Conservation (phyloP, 2,113 vertebrate species). For the Oryzias melastigma region DNA sequence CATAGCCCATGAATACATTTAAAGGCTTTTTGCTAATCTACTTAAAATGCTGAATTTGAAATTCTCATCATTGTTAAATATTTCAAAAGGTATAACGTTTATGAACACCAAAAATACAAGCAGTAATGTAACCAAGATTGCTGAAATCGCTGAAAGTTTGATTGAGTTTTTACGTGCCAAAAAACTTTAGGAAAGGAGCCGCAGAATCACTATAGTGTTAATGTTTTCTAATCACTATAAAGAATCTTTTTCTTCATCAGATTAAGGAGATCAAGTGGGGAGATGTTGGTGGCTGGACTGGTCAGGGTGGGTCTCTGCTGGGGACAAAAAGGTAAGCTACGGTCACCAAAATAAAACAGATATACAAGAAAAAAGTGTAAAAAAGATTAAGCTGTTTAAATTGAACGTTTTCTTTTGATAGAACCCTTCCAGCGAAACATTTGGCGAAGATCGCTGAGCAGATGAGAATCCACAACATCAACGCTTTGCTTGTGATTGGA, state of each 20-base stretch:
- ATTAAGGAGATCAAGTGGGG: constrained; percentile 93
- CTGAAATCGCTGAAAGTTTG: too few species aligned
- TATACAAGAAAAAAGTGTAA: not conserved
- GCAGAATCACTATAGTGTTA: too few species aligned
- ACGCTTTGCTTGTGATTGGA: constrained; percentile 88
- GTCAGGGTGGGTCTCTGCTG: constrained; percentile 93
- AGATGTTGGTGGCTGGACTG: constrained; percentile 95
- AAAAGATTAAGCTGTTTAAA: not conserved
- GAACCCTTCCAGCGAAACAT: constrained; percentile 86
- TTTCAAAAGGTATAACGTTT: too few species aligned
- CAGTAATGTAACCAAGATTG: too few species aligned
- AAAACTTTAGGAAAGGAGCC: too few species aligned
- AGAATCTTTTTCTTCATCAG: constrained; percentile 56
- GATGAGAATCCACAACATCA: constrained; percentile 85
- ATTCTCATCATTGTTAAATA: too few species aligned
- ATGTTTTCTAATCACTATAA: not conserved
- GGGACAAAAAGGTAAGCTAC: constrained; percentile 90
- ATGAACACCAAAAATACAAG: too few species aligned
- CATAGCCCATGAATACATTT: too few species aligned
- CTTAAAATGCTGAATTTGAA: too few species aligned
- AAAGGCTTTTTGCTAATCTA: too few species aligned
- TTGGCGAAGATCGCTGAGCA: constrained; percentile 86
- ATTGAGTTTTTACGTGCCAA: too few species aligned
- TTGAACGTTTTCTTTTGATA: constrained; percentile 28
- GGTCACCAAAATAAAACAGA: not conserved